These are phyloP conservation scores for Drosophila seguyi DNA, from an alignment of 1,140 invertebrate species.

Conservation along the genomic window DNA sequence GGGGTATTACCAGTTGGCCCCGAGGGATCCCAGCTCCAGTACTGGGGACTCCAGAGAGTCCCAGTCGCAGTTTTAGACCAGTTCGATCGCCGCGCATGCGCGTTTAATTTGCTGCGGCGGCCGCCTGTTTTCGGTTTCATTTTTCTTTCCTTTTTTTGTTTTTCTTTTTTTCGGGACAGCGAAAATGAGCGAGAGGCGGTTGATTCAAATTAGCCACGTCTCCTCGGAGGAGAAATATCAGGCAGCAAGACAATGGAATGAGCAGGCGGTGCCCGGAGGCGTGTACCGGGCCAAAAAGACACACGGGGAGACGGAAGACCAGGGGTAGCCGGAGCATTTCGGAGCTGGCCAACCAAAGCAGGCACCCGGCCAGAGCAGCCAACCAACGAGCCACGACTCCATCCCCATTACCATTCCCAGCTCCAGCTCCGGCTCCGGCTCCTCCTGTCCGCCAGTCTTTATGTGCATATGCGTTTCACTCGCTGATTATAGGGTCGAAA, in stretches of 20 bases:
- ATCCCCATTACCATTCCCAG: conserved; percentile 16
- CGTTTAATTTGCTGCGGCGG: conserved; percentile 70
- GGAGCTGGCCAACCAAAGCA: conserved; percentile 40
- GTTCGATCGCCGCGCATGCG: conserved; percentile 65
- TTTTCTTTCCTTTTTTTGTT: conserved; percentile 42
- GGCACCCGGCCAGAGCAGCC: conserved; percentile 45
- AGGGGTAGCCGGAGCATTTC: conserved; percentile 14
- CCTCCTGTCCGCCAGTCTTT: conserved; percentile 57
- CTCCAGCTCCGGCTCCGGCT: conserved; percentile 19
- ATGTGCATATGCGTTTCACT: conserved; percentile 82
- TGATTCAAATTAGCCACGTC: conserved; percentile 83
- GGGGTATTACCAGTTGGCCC: conserved; percentile 48
- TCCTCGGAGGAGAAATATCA: conserved; percentile 70
- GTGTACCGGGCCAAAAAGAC: conserved; percentile 69
- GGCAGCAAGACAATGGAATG: conserved; percentile 80
- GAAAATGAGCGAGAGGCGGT: conserved; percentile 81
- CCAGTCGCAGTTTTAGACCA: background rate
- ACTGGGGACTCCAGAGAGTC: conserved; percentile 2
- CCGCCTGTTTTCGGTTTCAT: conserved; percentile 74
- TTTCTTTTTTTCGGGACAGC: conserved; percentile 63
- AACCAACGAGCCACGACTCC: conserved; percentile 64
- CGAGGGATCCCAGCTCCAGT: conserved; percentile 37
- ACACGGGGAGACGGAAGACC: conserved; percentile 23
- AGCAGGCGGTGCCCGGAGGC: conserved; percentile 79
- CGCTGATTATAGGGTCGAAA: conserved; percentile 82